Evolutionary conservation across 2,888 invertebrate genomes (phyloP).

Genomic region (Drosophila antonietae): DNA sequence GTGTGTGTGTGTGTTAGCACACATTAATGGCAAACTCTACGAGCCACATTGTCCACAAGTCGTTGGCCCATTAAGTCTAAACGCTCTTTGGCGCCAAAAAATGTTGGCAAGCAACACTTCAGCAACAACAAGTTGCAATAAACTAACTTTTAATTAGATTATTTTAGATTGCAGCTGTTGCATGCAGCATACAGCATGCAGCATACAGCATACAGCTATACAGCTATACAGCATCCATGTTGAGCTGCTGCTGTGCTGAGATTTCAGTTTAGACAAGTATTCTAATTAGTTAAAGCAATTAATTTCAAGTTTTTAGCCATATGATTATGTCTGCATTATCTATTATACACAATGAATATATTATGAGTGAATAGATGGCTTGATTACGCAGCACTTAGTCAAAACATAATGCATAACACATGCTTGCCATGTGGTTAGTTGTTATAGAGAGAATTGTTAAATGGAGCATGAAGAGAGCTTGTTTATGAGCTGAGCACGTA

Average conservation of each 20-base stretch:
- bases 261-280: constrained; percentile 3
- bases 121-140: constrained; percentile 62
- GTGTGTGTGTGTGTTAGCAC: constrained; percentile 2
- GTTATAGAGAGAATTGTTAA: neutral
- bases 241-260: neutral
- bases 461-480: neutral
- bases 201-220: neutral
- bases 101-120: constrained; percentile 46
- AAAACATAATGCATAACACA: neutral
- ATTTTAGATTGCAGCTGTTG: constrained; percentile 66
- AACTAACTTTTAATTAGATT: constrained; percentile 74
- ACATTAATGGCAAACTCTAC: constrained; percentile 5
- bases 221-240: neutral
- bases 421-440: neutral
- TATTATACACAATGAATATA: neutral
- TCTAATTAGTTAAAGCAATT: constrained; percentile 3
- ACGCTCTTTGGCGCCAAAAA: constrained; percentile 55
- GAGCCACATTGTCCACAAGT: constrained; percentile 7
- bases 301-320: neutral
- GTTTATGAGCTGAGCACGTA: neutral
- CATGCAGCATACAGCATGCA: constrained; percentile 20
- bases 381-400: neutral
- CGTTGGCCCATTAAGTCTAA: constrained; percentile 1
- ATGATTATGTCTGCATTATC: neutral
- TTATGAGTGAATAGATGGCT: neutral